Evolutionary conservation across 2,888 invertebrate species (phyloP).

Genomic region (Caenorhabditis doughertyi): DNA sequence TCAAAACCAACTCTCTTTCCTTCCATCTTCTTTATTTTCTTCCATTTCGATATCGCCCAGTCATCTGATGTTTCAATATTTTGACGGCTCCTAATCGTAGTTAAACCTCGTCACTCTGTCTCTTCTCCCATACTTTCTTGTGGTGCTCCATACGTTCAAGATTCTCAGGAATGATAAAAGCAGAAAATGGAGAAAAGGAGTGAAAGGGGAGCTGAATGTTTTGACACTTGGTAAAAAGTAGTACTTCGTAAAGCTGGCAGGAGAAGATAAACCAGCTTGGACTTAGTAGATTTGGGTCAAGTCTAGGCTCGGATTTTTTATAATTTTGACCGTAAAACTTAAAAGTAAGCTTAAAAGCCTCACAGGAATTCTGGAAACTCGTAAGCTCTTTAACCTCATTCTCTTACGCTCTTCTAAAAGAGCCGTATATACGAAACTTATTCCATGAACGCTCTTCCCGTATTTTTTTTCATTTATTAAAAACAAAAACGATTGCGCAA

Average conservation of each 20-base stretch:
- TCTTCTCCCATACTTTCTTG: constrained; percentile 15
- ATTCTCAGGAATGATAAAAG: constrained; percentile 44
- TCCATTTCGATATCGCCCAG: constrained; percentile 29
- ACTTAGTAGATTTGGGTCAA: too few relatives aligned
- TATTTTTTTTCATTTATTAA: neutral
- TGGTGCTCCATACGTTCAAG: constrained; percentile 53
- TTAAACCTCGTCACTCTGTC: constrained; percentile 52
- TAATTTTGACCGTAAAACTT: too few relatives aligned
- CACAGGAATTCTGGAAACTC: too few relatives aligned
- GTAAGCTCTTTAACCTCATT: too few relatives aligned
- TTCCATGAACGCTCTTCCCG: too few relatives aligned
- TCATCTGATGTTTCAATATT: constrained; percentile 58
- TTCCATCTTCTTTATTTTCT: constrained; percentile 4
- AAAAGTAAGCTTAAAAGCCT: too few relatives aligned
- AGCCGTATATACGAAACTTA: too few relatives aligned
- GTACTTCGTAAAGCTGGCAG: constrained; percentile 31
- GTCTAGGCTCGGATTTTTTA: too few relatives aligned
- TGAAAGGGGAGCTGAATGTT: constrained; percentile 38
- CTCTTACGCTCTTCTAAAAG: neutral
- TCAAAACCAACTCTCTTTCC: neutral
- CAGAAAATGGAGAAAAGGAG: neutral
- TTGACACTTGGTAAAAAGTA: constrained; percentile 43
- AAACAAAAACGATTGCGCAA: constrained; percentile 32
- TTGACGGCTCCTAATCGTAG: constrained; percentile 63
- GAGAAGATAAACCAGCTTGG: neutral